Evolutionary conservation across 2,797 vertebrate genomes (phyloP).

Genomic region (Yasuhikotakia modesta): DNA sequence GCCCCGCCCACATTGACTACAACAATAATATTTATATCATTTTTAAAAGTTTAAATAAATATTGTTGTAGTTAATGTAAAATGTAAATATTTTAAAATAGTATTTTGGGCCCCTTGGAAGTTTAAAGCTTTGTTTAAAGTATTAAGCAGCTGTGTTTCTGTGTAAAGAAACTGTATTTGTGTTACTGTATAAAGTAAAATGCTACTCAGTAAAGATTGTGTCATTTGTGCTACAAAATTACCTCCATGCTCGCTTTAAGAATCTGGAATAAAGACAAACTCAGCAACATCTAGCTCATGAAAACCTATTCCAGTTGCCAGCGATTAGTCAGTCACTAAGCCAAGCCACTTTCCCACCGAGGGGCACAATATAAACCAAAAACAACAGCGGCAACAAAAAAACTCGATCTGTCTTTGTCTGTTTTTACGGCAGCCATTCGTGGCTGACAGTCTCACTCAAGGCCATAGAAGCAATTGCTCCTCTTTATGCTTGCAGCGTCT

Average conservation of each 20-base stretch:
- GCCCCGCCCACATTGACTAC: too few relatives aligned
- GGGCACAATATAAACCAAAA: slow-evolving; percentile 65
- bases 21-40: too few relatives aligned
- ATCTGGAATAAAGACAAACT: slow-evolving; percentile 36
- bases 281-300: slow-evolving; percentile 21
- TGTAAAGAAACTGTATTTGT: too few relatives aligned
- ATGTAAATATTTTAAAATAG: too few relatives aligned
- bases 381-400: slow-evolving; percentile 48
- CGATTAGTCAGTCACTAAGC: slow-evolving; percentile 56
- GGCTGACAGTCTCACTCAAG: slow-evolving; percentile 68
- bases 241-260: slow-evolving; percentile 54
- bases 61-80: too few relatives aligned
- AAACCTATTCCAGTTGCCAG: slow-evolving; percentile 42
- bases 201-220: slow-evolving; percentile 34
- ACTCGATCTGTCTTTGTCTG: slow-evolving; percentile 67
- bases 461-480: slow-evolving; percentile 67
- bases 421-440: slow-evolving; percentile 72
- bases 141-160: not conserved
- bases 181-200: not conserved
- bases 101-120: too few relatives aligned
- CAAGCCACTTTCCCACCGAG: slow-evolving; percentile 53
- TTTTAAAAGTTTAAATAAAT: too few relatives aligned
- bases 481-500: slow-evolving; percentile 18
- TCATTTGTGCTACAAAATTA: slow-evolving; percentile 64
- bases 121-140: not conserved